phyloP scores from a whole-genome alignment of 2,113 vertebrate genomes.

The Tenrec ecaudatus region DNA sequence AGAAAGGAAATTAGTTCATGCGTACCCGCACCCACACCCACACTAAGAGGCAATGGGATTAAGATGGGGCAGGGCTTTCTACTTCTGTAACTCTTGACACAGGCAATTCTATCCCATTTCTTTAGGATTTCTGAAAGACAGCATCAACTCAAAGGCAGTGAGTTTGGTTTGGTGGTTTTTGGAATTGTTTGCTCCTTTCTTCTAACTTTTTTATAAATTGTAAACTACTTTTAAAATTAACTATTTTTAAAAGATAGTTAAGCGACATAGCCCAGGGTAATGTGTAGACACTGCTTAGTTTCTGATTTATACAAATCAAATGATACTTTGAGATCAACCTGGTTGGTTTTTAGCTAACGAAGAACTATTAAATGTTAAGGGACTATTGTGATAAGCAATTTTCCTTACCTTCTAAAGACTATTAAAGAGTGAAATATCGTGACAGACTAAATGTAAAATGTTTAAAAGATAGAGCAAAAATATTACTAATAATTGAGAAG shows the following conservation, averaged over 20 bases:
- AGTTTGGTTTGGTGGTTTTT: too few species aligned
- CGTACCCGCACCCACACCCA: too few species aligned
- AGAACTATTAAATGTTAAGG: not conserved
- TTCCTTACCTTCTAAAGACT: conserved; percentile 32
- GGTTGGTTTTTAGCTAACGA: not conserved
- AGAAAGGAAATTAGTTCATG: not conserved
- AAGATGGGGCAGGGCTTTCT: too few species aligned
- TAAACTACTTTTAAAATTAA: not conserved
- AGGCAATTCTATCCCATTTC: too few species aligned
- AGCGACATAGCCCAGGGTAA: conserved; percentile 35
- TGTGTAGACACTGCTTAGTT: not conserved
- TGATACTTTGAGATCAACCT: not conserved
- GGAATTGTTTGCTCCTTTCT: not conserved
- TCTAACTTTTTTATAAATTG: conserved; percentile 6
- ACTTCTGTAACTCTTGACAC: too few species aligned
- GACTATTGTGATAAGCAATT: not conserved
- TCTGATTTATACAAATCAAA: conserved; percentile 22
- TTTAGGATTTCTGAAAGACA: too few species aligned
- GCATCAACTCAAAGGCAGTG: too few species aligned
- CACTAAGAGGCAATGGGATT: too few species aligned
- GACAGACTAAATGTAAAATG: not conserved
- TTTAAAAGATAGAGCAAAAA: conserved; percentile 27
- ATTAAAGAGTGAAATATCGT: not conserved
- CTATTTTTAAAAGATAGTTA: not conserved
- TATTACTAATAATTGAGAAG: conserved; percentile 22